phyloP scores from a whole-genome alignment of 2,888 invertebrate genomes.

The Trichopoda pennipes region DNA sequence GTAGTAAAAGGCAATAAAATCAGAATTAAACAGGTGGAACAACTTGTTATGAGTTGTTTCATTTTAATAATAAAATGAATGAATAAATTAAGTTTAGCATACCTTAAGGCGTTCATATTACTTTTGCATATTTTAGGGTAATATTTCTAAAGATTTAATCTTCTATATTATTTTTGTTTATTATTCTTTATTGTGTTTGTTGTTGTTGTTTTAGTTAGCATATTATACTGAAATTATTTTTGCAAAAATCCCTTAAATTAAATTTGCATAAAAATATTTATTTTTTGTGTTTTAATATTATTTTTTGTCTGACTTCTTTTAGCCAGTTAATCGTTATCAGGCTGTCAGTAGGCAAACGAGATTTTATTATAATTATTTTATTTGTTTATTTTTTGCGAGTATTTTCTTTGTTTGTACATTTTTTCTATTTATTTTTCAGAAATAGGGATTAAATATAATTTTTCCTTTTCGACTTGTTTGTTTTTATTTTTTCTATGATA shows the following conservation, averaged over 20 bases:
- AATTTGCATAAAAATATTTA: constrained; percentile 36
- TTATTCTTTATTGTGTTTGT: neutral
- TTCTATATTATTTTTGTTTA: constrained; percentile 3
- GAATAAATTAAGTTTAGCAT: neutral
- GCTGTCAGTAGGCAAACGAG: constrained; percentile 36
- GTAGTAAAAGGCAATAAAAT: neutral
- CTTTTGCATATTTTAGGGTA: constrained; percentile 13
- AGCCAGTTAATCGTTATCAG: neutral
- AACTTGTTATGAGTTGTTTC: neutral
- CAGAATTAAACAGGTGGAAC: neutral
- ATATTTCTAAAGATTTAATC: neutral
- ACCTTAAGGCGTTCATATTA: neutral
- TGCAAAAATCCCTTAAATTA: constrained; percentile 15
- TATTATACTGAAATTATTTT: constrained; percentile 10
- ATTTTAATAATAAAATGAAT: constrained; percentile 7
- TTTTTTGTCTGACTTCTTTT: constrained; percentile 13
- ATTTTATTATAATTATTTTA: constrained; percentile 40
- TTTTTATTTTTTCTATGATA: neutral
- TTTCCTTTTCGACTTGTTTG: constrained; percentile 15
- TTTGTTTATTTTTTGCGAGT: constrained; percentile 37
- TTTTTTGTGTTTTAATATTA: neutral
- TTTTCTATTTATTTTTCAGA: constrained; percentile 23
- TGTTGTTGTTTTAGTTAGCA: neutral
- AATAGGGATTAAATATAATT: constrained; percentile 32
- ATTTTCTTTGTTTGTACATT: neutral